Evolutionary conservation across 2,888 invertebrate species (phyloP), one percentile per base, ranked within the genome.

Genomic region (Lasioglossum calceatum): DNA sequence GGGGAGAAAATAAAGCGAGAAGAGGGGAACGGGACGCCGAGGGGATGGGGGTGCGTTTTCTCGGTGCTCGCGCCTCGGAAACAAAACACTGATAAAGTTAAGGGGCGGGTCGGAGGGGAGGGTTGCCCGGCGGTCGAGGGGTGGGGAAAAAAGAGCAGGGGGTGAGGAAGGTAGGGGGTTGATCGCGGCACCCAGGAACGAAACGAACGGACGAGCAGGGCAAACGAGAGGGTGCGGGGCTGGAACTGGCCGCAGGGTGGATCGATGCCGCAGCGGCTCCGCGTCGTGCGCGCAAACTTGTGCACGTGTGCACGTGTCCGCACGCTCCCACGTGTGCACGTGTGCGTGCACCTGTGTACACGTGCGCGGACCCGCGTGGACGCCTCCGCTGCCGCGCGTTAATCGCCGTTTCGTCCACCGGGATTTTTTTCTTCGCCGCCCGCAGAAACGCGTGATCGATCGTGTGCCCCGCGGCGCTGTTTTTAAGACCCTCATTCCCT

Each of bases 231-330:
- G 86, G 74, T 91, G 81, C 50, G 87, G 91, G 89, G 88, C 91
- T 89, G 91, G 91, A 91, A 93, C 91, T 92, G 92, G 92, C 92
- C 92, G 92, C 91, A 92, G 92, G 91, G 92, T 92, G 93, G 94
- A 94, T 94, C 94, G 93, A 94, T 94, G 93, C 93, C 92, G 92
- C 90, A 72, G 82, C 79, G 67, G 36, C 32, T 14, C 14, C 67
- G 58, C 36, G 47, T 47, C 27, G 27, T 32, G 67, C 77, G 64
- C 77, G 77, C 77, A 64, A 44, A 50, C 82, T 77, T 82, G 78
- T 77, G 32, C 32, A 67, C 77, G 44, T 61, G 64, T 64, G 32
- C 32, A 64, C 77, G 44, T 61, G 64, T 64, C 19, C 50, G 50
- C 50, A 50, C 19, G 50, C 50, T 50, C 19, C 16, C 50, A 19